phyloP scores from a whole-genome alignment of 2,888 invertebrate species.

The Paralinhomoeus sp. region DNA sequence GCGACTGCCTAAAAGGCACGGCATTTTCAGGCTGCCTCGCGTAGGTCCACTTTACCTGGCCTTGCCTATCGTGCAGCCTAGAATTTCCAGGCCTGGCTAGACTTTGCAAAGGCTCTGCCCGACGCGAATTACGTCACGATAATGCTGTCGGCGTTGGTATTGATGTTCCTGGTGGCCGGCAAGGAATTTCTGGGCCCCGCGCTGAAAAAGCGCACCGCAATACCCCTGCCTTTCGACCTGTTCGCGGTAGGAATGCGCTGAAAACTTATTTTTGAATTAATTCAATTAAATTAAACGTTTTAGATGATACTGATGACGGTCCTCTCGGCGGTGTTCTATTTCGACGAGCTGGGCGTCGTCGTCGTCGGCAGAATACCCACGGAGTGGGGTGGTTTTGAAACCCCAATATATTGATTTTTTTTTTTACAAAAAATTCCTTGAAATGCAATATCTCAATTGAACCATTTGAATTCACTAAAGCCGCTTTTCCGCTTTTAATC shows the following conservation, averaged over 20 bases:
- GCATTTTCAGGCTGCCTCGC: conserved; percentile 30
- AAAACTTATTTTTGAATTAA: too few species aligned
- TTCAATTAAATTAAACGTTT: too few species aligned
- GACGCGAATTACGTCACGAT: conserved; percentile 12
- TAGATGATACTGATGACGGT: neutral
- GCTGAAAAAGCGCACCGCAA: conserved; percentile 12
- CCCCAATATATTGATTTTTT: too few species aligned
- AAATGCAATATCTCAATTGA: too few species aligned
- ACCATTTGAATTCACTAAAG: too few species aligned
- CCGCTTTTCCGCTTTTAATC: too few species aligned
- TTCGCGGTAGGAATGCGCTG: conserved; percentile 12
- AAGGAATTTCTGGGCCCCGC: conserved; percentile 15
- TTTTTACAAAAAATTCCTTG: too few species aligned
- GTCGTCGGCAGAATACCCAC: neutral
- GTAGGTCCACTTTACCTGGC: conserved; percentile 19
- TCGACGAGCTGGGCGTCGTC: neutral
- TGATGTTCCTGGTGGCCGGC: conserved; percentile 15
- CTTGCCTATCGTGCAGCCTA: too few species aligned
- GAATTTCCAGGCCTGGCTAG: neutral
- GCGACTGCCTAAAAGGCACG: conserved; percentile 25
- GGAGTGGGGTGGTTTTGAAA: neutral
- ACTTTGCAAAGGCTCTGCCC: conserved; percentile 3
- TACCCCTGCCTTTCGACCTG: conserved; percentile 20
- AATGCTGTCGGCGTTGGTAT: conserved; percentile 12
- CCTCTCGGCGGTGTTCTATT: neutral